Evolutionary conservation across 2,797 vertebrate species (phyloP).

Genomic region (Arctocebus calabarensis): DNA sequence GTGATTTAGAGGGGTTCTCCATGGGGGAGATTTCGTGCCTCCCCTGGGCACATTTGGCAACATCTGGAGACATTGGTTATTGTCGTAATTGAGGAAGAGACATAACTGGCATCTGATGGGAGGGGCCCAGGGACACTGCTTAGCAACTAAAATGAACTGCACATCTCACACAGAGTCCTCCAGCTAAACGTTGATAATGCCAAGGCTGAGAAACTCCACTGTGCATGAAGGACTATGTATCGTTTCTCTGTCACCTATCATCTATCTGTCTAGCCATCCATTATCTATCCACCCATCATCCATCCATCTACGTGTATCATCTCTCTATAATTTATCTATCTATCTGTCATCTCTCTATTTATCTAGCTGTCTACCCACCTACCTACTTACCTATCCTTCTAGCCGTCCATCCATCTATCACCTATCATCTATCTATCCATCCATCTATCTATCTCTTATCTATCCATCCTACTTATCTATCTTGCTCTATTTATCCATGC

Average conservation of each 20-base stretch:
- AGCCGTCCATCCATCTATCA: too few species aligned
- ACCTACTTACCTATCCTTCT: not conserved
- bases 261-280: too few species aligned
- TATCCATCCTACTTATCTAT: not conserved
- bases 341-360: not conserved
- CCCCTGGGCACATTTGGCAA: not conserved
- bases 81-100: fast-evolving
- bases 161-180: not conserved
- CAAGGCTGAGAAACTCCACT: not conserved
- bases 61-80: not conserved
- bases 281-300: not conserved
- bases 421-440: not conserved
- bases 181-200: not conserved
- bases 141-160: fast-evolving
- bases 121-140: not conserved
- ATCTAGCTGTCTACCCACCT: not conserved
- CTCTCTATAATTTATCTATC: too few species aligned
- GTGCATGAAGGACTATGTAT: too few species aligned
- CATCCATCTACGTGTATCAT: not conserved
- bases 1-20: fast-evolving
- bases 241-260: too few species aligned
- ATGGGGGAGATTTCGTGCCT: not conserved
- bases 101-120: not conserved
- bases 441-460: not conserved
- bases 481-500: too few species aligned